A percentile compares a stretch with the other conserved stretches of the same genome.
These are phyloP conservation scores for Stegana nigrithorax DNA, from an alignment of 2,888 invertebrate genomes.

Conservation along the genomic window DNA sequence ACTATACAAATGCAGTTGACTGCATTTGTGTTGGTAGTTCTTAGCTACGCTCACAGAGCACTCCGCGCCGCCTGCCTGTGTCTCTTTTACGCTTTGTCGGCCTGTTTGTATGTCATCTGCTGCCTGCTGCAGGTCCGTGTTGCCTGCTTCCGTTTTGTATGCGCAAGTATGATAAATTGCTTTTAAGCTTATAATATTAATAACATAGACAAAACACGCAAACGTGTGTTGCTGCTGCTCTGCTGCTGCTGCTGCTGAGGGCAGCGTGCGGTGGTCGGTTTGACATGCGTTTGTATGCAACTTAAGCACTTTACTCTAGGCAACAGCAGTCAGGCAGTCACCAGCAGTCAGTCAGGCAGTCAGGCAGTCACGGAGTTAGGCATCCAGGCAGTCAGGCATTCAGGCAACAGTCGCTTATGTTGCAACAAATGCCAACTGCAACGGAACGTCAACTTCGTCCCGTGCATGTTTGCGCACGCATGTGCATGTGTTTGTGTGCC, in stretches of 20 bases:
- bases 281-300: too few species aligned
- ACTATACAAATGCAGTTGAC: neutral
- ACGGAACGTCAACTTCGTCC: neutral
- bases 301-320: too few species aligned
- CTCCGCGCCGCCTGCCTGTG: neutral
- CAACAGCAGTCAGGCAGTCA: too few species aligned
- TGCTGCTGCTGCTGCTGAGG: too few species aligned
- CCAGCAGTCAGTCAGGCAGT: too few species aligned
- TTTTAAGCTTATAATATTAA: conserved; percentile 59
- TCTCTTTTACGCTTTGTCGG: too few species aligned
- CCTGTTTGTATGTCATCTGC: neutral
- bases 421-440: neutral
- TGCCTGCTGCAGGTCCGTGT: conserved; percentile 29
- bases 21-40: neutral
- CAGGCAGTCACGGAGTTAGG: too few species aligned
- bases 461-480: conserved; percentile 21
- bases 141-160: conserved; percentile 15
- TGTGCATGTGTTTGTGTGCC: conserved; percentile 36
- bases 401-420: neutral
- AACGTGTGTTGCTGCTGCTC: too few species aligned
- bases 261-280: too few species aligned
- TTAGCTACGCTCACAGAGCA: neutral
- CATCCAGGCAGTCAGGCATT: too few species aligned
- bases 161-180: conserved; percentile 52
- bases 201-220: conserved; percentile 58